These are phyloP conservation scores for Pyrocoelia pectoralis DNA, from an alignment of 2,888 invertebrate species.

Conservation along the genomic window DNA sequence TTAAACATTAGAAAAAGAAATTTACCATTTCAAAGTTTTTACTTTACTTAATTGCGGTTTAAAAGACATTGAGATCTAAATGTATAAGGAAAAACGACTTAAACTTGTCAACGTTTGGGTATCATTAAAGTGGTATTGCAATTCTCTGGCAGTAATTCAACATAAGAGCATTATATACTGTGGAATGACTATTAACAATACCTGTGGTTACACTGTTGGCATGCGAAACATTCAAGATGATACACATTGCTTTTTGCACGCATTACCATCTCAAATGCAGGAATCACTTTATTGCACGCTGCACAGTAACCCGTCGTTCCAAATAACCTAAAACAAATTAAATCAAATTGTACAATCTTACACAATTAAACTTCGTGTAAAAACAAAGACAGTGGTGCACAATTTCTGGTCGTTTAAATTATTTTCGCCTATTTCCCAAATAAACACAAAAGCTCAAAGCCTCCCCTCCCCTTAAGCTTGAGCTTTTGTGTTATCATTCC, in stretches of 20 bases:
- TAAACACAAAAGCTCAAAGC: too few relatives aligned
- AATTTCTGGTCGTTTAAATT: too few relatives aligned
- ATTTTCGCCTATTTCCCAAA: too few relatives aligned
- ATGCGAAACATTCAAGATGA: constrained; percentile 93
- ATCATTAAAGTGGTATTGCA: constrained; percentile 44
- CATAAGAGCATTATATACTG: constrained; percentile 28
- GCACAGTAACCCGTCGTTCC: constrained; percentile 91
- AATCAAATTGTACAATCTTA: neutral
- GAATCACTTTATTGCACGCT: constrained; percentile 91
- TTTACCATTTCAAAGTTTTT: neutral
- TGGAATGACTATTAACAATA: constrained; percentile 56
- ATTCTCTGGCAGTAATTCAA: constrained; percentile 43
- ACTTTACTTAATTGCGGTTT: neutral
- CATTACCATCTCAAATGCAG: constrained; percentile 97
- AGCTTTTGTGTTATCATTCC: too few relatives aligned
- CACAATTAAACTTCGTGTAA: too few relatives aligned
- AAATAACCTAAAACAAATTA: constrained; percentile 73
- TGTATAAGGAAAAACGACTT: constrained; percentile 21
- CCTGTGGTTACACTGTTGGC: constrained; percentile 95
- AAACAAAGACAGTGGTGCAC: too few relatives aligned
- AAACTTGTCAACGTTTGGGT: constrained; percentile 32
- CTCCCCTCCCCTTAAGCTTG: too few relatives aligned
- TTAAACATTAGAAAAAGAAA: constrained; percentile 9
- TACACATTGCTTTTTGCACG: constrained; percentile 91
- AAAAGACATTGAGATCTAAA: constrained; percentile 21